Evolutionary conservation across 2,888 invertebrate species (phyloP).

Genomic region (Liposcelis brunnea): DNA sequence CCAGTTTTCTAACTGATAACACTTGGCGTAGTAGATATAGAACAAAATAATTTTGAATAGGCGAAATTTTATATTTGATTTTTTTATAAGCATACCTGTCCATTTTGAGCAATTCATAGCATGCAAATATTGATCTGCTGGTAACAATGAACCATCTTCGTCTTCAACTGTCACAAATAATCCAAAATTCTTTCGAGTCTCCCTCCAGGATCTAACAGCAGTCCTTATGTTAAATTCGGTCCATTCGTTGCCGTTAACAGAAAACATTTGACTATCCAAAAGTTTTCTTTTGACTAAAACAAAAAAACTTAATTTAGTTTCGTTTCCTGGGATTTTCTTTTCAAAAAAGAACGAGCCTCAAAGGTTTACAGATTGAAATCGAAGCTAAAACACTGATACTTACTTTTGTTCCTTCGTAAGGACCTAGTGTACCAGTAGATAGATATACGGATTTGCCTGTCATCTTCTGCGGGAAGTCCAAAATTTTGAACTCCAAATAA

Average conservation of each 20-base stretch:
- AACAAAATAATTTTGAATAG: too few relatives aligned
- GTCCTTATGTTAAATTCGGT: constrained; percentile 32
- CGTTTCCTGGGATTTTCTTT: too few relatives aligned
- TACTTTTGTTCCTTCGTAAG: constrained; percentile 36
- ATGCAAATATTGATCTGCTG: constrained; percentile 33
- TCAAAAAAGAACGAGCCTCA: too few relatives aligned
- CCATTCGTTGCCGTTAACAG: constrained; percentile 25
- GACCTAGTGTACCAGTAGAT: constrained; percentile 39
- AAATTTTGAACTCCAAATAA: neutral
- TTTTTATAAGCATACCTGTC: constrained; percentile 25
- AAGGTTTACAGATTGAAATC: too few relatives aligned
- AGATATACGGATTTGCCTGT: constrained; percentile 37
- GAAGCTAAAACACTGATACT: too few relatives aligned
- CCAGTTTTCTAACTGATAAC: too few relatives aligned
- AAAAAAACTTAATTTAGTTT: constrained; percentile 5
- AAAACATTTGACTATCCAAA: constrained; percentile 31
- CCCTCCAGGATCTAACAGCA: constrained; percentile 29
- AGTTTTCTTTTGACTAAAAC: constrained; percentile 29
- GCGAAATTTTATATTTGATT: too few relatives aligned
- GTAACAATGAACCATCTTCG: constrained; percentile 34
- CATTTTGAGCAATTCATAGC: constrained; percentile 30
- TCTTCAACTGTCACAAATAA: constrained; percentile 40
- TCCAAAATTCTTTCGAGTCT: constrained; percentile 27
- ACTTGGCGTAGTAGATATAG: too few relatives aligned
- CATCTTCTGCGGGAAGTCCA: constrained; percentile 24